Evolutionary conservation across 2,113 vertebrate genomes (phyloP).

Genomic region (Terrapene triunguis): DNA sequence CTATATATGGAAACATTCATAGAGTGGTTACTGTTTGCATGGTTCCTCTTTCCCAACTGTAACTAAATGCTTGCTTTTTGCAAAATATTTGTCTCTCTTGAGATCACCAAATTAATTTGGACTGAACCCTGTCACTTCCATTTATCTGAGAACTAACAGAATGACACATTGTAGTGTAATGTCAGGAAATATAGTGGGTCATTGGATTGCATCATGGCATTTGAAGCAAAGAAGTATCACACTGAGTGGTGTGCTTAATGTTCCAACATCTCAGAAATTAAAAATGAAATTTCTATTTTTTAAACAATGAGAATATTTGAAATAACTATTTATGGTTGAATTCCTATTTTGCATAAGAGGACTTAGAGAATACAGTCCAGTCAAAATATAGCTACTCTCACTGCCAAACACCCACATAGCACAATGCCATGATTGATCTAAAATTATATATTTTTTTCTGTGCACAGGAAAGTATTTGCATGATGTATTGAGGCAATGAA

Average conservation of each 20-base stretch:
- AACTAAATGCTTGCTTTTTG: neutral
- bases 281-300: neutral
- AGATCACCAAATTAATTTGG: neutral
- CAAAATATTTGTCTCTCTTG: neutral
- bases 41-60: neutral
- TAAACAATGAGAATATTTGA: neutral
- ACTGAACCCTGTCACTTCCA: neutral
- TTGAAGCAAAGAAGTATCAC: neutral
- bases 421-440: neutral
- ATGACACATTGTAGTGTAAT: neutral
- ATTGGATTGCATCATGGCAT: neutral
- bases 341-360: neutral
- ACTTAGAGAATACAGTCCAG: neutral
- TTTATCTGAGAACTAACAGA: neutral
- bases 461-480: neutral
- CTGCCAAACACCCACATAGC: neutral
- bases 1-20: rapidly evolving
- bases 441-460: neutral
- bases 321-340: neutral
- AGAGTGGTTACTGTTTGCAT: rapidly evolving
- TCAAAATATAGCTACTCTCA: neutral
- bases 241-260: neutral
- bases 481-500: neutral
- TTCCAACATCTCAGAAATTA: neutral
- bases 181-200: rapidly evolving